Evolutionary conservation across 2,113 vertebrate genomes (phyloP), one percentile per base, ranked within the genome.

Genomic region (Pogonocichla stellata): DNA sequence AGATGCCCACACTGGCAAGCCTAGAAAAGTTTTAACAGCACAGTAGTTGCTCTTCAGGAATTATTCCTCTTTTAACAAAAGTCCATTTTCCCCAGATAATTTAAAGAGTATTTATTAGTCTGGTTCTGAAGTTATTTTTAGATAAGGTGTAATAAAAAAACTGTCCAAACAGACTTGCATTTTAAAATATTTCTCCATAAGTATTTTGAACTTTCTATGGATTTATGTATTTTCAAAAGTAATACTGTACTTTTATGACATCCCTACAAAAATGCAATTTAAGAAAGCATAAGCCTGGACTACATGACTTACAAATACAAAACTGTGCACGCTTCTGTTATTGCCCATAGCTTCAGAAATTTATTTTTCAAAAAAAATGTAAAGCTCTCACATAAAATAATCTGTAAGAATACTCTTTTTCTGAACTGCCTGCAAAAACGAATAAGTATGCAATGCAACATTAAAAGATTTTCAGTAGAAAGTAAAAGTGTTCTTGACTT

Each of bases 1-100:
- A 97, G 92, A 96, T 95, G 91, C 60, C 60, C 92, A 43, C 42
- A 6, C 53, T 83, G 54, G 48, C 73, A 95, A 96, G 51, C 62
- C 58, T 91, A 43, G 77, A 80, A 78, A 83, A 95, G 82, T 94
- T 94, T 40, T 71, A 86, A 86, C 23, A 89, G 51, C 82, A 74
- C 22, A 74, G 28, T 58, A 62, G 69, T 79, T 80, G 54, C 62
- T 82, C 45, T 82, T 93, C 24, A 26, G 69, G 69, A 93, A 51
- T 91, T 95, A 61, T 57, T 92, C 19, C 24, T 87, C 40, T 84
- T 36, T 26, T 84, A 77, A 73, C 31, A 82, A 64, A 86, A 86
- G 25, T 31, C 43, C 14, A 12, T 64, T 88, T 24, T 29, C 17
- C 31, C 31, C 8, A 70, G n/a, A 75, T 29, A 47, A 79, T 81